Evolutionary conservation across 2,888 invertebrate genomes (phyloP).

Genomic region (Stenodera caucasica): DNA sequence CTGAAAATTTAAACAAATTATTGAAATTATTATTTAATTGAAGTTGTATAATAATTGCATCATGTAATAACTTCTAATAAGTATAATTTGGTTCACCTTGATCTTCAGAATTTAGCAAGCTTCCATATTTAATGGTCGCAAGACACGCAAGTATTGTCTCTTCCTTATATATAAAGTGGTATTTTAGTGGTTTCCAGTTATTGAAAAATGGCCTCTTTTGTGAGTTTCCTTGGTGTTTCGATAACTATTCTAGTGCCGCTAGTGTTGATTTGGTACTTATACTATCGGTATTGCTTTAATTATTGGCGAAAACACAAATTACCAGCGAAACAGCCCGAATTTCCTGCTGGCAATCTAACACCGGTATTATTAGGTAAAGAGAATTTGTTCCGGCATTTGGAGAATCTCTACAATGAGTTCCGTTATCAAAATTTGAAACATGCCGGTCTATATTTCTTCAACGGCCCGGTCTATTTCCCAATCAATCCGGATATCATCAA

Average conservation of each 20-base stretch:
- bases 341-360: conserved; percentile 17
- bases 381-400: conserved; percentile 8
- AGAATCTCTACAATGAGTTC: conserved; percentile 17
- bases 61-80: too few relatives aligned
- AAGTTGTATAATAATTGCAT: too few relatives aligned
- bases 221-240: not conserved
- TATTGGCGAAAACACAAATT: conserved; percentile 17
- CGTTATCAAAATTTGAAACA: conserved; percentile 12
- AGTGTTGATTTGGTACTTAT: not conserved
- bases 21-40: too few relatives aligned
- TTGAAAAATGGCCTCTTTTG: not conserved
- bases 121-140: too few relatives aligned
- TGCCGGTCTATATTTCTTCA: conserved; percentile 19
- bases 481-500: conserved; percentile 17
- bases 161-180: too few relatives aligned
- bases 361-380: conserved; percentile 12
- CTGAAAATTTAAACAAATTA: too few relatives aligned
- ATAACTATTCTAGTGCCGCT: not conserved
- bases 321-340: not conserved
- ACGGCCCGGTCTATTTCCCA: conserved; percentile 17
- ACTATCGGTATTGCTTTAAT: conserved; percentile 17
- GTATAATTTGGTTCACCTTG: too few relatives aligned
- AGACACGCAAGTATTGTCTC: too few relatives aligned
- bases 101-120: too few relatives aligned
- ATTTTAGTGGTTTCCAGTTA: too few relatives aligned